Evolutionary conservation across 2,797 vertebrate genomes (phyloP).

Genomic region (Trachurus trachurus): DNA sequence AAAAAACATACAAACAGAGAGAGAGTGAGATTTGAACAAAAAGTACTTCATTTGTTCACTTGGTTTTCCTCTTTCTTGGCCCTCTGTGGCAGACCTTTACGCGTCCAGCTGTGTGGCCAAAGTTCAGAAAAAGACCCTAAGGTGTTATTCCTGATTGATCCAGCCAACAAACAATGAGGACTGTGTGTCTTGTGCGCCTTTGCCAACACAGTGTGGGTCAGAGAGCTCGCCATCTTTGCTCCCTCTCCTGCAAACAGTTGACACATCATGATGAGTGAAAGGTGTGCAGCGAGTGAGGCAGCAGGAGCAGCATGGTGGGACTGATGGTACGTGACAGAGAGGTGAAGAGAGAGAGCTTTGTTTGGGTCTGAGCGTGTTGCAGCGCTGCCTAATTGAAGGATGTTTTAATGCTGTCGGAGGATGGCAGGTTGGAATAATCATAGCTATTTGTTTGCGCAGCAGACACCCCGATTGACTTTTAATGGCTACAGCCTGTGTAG

Average conservation of each 20-base stretch:
- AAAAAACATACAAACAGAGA: too few species aligned
- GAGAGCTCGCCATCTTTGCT: slow-evolving; percentile 71
- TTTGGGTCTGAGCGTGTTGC: slow-evolving; percentile 74
- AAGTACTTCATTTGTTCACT: slow-evolving; percentile 35
- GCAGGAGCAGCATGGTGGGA: slow-evolving; percentile 48
- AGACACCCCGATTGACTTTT: slow-evolving; percentile 85
- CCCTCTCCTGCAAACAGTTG: slow-evolving; percentile 83
- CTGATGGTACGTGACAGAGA: slow-evolving; percentile 63
- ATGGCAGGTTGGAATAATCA: slow-evolving; percentile 85
- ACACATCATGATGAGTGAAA: slow-evolving; percentile 82
- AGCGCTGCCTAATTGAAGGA: slow-evolving; percentile 82
- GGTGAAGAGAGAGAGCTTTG: slow-evolving; percentile 63
- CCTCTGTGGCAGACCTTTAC: slow-evolving; percentile 25
- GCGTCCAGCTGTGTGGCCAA: slow-evolving; percentile 67
- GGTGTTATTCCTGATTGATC: slow-evolving; percentile 80
- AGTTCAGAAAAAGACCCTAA: slow-evolving; percentile 75
- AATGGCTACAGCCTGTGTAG: slow-evolving; percentile 81
- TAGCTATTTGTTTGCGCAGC: slow-evolving; percentile 86
- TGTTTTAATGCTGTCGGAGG: slow-evolving; percentile 83
- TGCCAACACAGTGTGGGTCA: slow-evolving; percentile 74
- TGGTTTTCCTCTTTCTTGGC: slow-evolving; percentile 29
- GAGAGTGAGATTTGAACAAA: slow-evolving; percentile 36
- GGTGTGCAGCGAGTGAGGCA: slow-evolving; percentile 58
- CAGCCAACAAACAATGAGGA: slow-evolving; percentile 73
- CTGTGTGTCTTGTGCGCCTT: slow-evolving; percentile 70